Evolutionary conservation across 1,140 invertebrate genomes (phyloP).

Genomic region (Maconellicoccus hirsutus): DNA sequence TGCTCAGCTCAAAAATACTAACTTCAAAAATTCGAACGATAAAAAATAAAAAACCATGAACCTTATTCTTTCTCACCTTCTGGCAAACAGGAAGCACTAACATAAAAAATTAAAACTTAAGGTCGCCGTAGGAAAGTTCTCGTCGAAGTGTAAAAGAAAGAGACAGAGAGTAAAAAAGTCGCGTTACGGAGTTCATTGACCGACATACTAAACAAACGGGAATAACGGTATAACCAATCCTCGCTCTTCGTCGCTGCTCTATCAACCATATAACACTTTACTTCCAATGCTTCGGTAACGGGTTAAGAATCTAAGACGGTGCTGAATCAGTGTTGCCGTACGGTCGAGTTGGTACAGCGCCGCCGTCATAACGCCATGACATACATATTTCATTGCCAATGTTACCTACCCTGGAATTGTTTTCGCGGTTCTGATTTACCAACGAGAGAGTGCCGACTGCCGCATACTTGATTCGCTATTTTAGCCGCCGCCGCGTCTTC

Average conservation of each 20-base stretch:
- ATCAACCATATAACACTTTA: slow-evolving; percentile 17
- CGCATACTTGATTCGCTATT: background rate
- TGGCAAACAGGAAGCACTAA: too few relatives aligned
- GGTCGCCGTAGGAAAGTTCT: background rate
- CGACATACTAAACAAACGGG: slow-evolving; percentile 17
- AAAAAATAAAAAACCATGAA: too few relatives aligned
- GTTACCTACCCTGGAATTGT: slow-evolving; percentile 11
- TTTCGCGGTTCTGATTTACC: background rate
- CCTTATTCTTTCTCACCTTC: too few relatives aligned
- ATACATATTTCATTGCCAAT: slow-evolving; percentile 19
- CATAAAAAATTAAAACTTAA: too few relatives aligned
- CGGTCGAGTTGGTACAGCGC: background rate
- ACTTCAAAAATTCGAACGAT: too few relatives aligned
- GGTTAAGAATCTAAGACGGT: slow-evolving; percentile 15
- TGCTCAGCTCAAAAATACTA: too few relatives aligned
- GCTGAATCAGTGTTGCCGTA: slow-evolving; percentile 4
- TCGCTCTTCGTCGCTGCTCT: background rate
- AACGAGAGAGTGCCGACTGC: background rate
- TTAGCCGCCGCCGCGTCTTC: too few relatives aligned
- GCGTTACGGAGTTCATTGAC: background rate
- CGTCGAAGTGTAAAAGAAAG: background rate
- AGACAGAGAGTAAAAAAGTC: background rate
- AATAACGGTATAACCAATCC: slow-evolving; percentile 17
- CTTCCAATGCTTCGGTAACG: slow-evolving; percentile 8
- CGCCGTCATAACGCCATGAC: background rate